Evolutionary conservation across 2,888 invertebrate genomes (phyloP).

Genomic region (Mactromeris polynyma): DNA sequence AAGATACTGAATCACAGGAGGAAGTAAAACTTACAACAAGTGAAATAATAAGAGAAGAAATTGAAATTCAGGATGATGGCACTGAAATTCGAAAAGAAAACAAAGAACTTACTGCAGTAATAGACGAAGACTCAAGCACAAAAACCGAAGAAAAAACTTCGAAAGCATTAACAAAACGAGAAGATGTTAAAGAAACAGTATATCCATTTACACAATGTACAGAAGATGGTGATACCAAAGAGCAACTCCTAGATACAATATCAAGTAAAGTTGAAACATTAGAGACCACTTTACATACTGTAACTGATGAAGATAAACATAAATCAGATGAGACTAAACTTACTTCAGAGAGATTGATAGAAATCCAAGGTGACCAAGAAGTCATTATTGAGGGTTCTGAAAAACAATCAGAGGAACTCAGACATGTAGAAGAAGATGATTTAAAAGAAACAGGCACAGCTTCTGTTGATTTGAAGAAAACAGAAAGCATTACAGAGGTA

Average conservation of each 20-base stretch:
- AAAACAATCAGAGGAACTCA: constrained; percentile 44
- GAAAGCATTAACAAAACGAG: constrained; percentile 54
- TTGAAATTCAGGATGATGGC: constrained; percentile 66
- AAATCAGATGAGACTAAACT: constrained; percentile 61
- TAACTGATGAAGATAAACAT: constrained; percentile 56
- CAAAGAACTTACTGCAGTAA: constrained; percentile 56
- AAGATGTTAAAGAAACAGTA: constrained; percentile 64
- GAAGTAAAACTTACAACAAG: constrained; percentile 53
- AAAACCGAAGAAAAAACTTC: constrained; percentile 59
- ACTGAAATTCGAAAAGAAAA: constrained; percentile 64
- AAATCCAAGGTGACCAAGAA: constrained; percentile 43
- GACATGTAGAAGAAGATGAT: constrained; percentile 30
- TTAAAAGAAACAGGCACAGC: constrained; percentile 51
- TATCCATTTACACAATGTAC: constrained; percentile 59
- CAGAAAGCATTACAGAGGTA: constrained; percentile 59
- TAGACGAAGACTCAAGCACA: constrained; percentile 55
- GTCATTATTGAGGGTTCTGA: constrained; percentile 47
- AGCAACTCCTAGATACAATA: constrained; percentile 64
- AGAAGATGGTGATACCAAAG: constrained; percentile 40
- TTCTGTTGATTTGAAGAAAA: constrained; percentile 44
- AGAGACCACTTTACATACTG: constrained; percentile 43
- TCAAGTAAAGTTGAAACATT: constrained; percentile 63
- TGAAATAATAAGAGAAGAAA: constrained; percentile 64
- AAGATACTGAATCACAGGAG: constrained; percentile 51
- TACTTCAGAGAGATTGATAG: constrained; percentile 49